Conservation (phyloP, 1,140 invertebrate genomes). For the Trachelipus rathkii region DNA sequence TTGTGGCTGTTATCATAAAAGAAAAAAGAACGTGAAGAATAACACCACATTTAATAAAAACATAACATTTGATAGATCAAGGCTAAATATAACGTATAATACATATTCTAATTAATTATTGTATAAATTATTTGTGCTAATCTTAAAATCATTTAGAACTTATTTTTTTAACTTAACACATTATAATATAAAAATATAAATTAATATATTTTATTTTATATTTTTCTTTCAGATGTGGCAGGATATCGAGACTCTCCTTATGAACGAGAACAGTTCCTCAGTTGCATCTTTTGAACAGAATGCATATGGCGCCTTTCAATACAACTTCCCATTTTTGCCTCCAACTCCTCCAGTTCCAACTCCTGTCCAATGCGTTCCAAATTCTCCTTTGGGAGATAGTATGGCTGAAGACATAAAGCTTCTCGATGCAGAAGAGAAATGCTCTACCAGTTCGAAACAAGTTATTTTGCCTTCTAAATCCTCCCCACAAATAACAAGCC, state of each 20-base stretch:
- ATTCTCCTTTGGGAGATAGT: background rate
- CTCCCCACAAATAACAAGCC: background rate
- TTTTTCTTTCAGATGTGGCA: constrained; percentile 30
- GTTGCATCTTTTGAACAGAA: background rate
- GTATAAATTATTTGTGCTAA: no score
- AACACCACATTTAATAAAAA: no score
- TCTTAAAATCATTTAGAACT: no score
- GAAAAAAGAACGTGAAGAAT: no score
- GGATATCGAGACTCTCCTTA: constrained; percentile 29
- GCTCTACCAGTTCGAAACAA: background rate
- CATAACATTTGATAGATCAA: no score
- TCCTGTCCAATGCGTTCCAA: background rate
- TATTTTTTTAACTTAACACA: no score
- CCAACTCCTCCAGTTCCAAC: constrained; percentile 18
- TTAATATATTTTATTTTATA: background rate
- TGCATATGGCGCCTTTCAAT: constrained; percentile 10
- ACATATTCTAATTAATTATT: no score
- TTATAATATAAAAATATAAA: no score
- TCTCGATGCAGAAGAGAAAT: background rate
- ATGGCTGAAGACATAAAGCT: background rate
- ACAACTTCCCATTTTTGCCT: constrained; percentile 9
- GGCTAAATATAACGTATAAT: no score
- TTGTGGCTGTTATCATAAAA: no score
- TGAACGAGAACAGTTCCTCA: constrained; percentile 12
- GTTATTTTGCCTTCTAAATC: background rate